phyloP scores from a whole-genome alignment of 2,113 vertebrate genomes.

The Macquaria ambigua region DNA sequence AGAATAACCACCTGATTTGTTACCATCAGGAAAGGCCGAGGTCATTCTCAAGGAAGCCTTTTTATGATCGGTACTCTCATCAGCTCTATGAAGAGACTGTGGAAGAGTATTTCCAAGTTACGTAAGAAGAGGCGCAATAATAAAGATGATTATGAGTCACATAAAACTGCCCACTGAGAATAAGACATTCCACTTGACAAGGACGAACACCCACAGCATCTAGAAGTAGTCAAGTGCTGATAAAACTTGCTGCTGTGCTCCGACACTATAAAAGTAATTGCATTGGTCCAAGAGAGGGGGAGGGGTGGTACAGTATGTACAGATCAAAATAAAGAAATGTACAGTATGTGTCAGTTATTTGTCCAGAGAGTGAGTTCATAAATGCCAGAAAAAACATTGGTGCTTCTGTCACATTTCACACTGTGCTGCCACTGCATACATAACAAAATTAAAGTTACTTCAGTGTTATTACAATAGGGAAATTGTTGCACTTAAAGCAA shows the following conservation, averaged over 20 bases:
- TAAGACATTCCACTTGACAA: slow-evolving; percentile 22
- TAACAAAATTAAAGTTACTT: background rate
- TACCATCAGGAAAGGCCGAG: background rate
- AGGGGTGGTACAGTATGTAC: background rate
- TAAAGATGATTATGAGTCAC: slow-evolving; percentile 25
- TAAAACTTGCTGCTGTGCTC: background rate
- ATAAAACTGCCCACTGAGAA: slow-evolving; percentile 1
- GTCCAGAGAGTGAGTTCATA: background rate
- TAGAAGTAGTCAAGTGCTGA: background rate
- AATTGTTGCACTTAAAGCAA: background rate
- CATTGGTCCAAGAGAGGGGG: background rate
- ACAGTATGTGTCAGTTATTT: background rate
- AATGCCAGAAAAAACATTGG: background rate
- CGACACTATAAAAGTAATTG: background rate
- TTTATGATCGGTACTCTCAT: background rate
- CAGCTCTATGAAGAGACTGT: background rate
- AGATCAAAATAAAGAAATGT: background rate
- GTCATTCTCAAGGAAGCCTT: background rate
- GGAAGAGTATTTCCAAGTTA: slow-evolving; percentile 8
- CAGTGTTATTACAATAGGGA: background rate
- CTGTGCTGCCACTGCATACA: background rate
- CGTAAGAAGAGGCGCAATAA: slow-evolving; percentile 1
- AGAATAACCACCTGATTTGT: background rate
- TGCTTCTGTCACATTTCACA: background rate
- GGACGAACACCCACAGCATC: slow-evolving; percentile 13